These are phyloP conservation scores for Aphelinus atriplicis DNA, from an alignment of 1,140 invertebrate genomes.

Conservation along the genomic window DNA sequence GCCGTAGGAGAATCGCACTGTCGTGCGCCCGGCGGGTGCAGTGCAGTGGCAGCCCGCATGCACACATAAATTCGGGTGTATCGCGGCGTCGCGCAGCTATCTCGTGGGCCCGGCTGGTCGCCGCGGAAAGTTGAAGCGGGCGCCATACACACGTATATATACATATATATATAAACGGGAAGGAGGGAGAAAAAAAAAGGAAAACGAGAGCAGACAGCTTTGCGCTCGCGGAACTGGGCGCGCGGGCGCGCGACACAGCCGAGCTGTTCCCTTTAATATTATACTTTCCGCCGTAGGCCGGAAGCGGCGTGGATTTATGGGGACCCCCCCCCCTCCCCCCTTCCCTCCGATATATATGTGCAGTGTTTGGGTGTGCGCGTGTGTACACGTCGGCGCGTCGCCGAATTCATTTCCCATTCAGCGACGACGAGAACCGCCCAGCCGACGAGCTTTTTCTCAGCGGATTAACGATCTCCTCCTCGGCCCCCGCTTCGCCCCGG, in stretches of 20 bases:
- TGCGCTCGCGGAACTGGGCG: no score
- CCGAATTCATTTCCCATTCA: constrained; percentile 50
- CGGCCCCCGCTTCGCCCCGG: neutral
- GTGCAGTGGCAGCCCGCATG: no score
- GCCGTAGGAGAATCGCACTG: no score
- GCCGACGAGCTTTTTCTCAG: constrained; percentile 11
- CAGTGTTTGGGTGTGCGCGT: constrained; percentile 39
- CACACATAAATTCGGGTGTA: no score
- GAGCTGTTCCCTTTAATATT: constrained; percentile 51
- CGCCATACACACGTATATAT: no score
- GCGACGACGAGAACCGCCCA: constrained; percentile 43
- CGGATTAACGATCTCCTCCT: constrained; percentile 27
- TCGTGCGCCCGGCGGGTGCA: no score
- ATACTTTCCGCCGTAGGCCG: constrained; percentile 52
- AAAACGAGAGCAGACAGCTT: constrained; percentile 14
- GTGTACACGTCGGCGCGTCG: constrained; percentile 44
- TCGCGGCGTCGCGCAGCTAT: no score
- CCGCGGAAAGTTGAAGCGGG: no score
- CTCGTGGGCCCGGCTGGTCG: no score
- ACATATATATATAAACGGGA: neutral
- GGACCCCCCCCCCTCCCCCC: constrained; percentile 6
- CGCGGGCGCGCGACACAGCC: constrained; percentile 25
- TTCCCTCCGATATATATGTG: constrained; percentile 12
- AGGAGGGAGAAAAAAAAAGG: constrained; percentile 44
- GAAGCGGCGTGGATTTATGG: constrained; percentile 57